These are phyloP conservation scores for Melangyna quadrimaculata DNA, from an alignment of 2,888 invertebrate genomes.

Conservation along the genomic window DNA sequence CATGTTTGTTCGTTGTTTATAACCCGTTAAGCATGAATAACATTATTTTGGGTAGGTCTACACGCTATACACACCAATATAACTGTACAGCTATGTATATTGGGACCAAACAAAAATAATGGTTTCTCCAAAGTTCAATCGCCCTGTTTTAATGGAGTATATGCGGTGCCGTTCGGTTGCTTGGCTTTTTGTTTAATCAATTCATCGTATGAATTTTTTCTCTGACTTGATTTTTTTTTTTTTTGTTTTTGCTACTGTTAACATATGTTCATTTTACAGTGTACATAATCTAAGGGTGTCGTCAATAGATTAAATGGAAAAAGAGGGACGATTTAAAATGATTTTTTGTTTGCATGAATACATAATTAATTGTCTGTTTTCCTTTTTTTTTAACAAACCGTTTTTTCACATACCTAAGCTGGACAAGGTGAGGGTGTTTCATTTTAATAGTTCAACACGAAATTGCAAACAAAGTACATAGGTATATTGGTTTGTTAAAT, in stretches of 20 bases:
- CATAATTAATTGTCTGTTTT: conserved; percentile 11
- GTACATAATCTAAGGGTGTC: too few species aligned
- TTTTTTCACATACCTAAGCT: neutral
- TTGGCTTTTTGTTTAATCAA: conserved; percentile 62
- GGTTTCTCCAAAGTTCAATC: conserved; percentile 44
- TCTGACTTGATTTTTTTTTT: conserved; percentile 18
- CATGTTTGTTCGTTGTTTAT: conserved; percentile 53
- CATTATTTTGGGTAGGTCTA: conserved; percentile 40
- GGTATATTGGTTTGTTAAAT: neutral
- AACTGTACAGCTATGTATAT: neutral
- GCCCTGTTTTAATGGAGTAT: conserved; percentile 26
- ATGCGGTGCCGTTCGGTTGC: neutral
- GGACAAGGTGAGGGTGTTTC: neutral
- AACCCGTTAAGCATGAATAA: conserved; percentile 58
- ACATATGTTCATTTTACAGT: too few species aligned
- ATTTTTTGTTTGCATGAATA: neutral
- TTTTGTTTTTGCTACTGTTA: neutral
- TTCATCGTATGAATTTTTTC: conserved; percentile 49
- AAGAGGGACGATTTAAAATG: neutral
- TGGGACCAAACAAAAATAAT: neutral
- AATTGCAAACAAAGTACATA: neutral
- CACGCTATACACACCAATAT: neutral
- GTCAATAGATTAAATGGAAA: conserved; percentile 10
- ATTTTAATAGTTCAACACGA: neutral
- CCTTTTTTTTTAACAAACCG: neutral